Evolutionary conservation across 2,113 vertebrate genomes (phyloP), one percentile per base, ranked within the genome.

Genomic region (Elgaria multicarinata): DNA sequence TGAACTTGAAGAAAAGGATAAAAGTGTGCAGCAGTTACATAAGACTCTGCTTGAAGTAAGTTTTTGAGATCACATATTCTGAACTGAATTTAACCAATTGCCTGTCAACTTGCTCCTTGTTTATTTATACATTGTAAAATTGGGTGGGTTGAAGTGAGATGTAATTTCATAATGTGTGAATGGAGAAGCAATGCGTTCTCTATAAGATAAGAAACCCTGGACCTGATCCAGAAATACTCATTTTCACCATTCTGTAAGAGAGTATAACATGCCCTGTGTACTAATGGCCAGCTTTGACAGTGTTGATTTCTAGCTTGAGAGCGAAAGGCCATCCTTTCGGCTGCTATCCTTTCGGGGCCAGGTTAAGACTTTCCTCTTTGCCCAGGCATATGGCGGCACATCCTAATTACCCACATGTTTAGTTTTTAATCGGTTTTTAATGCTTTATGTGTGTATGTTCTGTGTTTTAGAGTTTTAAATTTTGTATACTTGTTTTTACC

Each of bases 1-100:
- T 92, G 97, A 98, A 22, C 95, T 97, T 67, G 96, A 95, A 92
- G 98, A 98, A 82, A 97, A 97, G 90, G 97, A 98, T 88, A 96
- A 95, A 69, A 96, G 91, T 83, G 92, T 97, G 80, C 95, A 97
- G 77, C 91, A 92, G 44, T 90, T 98, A 80, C 96, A 97, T 77
- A 94, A 96, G 92, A 94, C 94, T 67, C 89, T 97, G 62, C 95
- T 97, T 86, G 97, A 98, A 96, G 98, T 99, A 96, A 97, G 96
- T 96, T 64, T 76, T 67, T 39, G 39, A 85, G 90, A 55, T 78
- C 26, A 26, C 69, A 74, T 28, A 18, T 55, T 89, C 6, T 62
- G 2, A 76, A 69, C 4, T 22, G 75, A 26, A 72, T 55, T 62
- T 85, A 55, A 64, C 4, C 24, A 33, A 12, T 5, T 42, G 58